Conservation (phyloP, 2,113 vertebrate genomes). For the Gallinago jamesoni region DNA sequence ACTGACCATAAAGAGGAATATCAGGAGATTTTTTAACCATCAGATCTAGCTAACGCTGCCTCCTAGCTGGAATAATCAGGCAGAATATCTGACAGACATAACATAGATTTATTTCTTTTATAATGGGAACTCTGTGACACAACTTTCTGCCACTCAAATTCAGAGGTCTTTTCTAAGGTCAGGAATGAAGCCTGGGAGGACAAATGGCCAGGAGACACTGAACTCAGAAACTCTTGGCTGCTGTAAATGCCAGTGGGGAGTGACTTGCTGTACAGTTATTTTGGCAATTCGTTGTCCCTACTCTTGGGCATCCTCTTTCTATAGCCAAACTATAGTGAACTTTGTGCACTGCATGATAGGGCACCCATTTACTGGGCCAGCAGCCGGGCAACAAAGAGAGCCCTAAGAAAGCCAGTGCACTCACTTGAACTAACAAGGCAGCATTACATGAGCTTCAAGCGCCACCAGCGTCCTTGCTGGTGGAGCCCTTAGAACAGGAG, state of each 20-base stretch:
- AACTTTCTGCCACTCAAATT: neutral
- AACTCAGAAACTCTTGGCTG: neutral
- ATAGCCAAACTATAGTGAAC: neutral
- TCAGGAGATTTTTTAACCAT: neutral
- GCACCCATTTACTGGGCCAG: neutral
- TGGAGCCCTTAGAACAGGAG: neutral
- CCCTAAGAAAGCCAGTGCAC: neutral
- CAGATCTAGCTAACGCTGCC: neutral
- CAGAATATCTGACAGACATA: neutral
- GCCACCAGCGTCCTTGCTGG: neutral
- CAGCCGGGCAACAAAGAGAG: neutral
- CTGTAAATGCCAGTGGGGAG: conserved; percentile 18
- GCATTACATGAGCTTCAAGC: neutral
- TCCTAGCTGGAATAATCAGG: neutral
- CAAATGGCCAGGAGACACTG: neutral
- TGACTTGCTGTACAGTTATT: conserved; percentile 13
- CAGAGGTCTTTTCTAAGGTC: conserved; percentile 9
- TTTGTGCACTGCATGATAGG: neutral
- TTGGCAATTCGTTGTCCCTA: neutral
- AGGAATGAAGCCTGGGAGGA: neutral
- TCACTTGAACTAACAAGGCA: neutral
- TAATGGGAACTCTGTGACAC: neutral
- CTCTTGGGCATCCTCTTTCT: neutral
- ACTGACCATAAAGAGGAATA: neutral
- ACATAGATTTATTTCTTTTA: neutral